Conservation (phyloP, 2,888 invertebrate species). For the Heliconius charithonia region DNA sequence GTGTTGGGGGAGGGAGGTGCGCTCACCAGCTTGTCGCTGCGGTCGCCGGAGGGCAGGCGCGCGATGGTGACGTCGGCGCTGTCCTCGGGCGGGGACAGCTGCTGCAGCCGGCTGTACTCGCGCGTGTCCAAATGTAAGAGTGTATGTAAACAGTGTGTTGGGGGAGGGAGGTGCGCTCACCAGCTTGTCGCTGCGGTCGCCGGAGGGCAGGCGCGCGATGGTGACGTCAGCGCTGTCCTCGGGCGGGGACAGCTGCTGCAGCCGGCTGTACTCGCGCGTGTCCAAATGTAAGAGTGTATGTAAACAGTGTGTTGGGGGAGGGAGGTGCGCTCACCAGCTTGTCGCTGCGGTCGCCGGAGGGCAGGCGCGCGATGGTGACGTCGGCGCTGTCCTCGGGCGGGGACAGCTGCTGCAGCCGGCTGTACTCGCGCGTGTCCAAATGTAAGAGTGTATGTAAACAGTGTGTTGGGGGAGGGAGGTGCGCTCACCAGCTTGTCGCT, state of each 20-base stretch:
- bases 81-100: too few relatives aligned
- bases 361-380: slow-evolving; percentile 89
- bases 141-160: neutral
- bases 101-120: too few relatives aligned
- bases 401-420: slow-evolving; percentile 96
- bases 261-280: slow-evolving; percentile 97
- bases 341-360: too few relatives aligned
- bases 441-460: too few relatives aligned
- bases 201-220: slow-evolving; percentile 92
- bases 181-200: slow-evolving; percentile 92
- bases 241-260: slow-evolving; percentile 95
- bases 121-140: too few relatives aligned
- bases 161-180: slow-evolving; percentile 58
- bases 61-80: slow-evolving; percentile 90
- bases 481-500: too few relatives aligned
- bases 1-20: neutral
- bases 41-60: slow-evolving; percentile 74
- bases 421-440: slow-evolving; percentile 95
- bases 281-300: slow-evolving; percentile 78
- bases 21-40: too few relatives aligned
- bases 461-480: too few relatives aligned
- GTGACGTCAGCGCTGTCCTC: slow-evolving; percentile 94
- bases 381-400: slow-evolving; percentile 96
- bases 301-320: too few relatives aligned
- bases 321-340: too few relatives aligned